phyloP scores from a whole-genome alignment of 2,797 vertebrate genomes.

The Rhadinocentrus ornatus region DNA sequence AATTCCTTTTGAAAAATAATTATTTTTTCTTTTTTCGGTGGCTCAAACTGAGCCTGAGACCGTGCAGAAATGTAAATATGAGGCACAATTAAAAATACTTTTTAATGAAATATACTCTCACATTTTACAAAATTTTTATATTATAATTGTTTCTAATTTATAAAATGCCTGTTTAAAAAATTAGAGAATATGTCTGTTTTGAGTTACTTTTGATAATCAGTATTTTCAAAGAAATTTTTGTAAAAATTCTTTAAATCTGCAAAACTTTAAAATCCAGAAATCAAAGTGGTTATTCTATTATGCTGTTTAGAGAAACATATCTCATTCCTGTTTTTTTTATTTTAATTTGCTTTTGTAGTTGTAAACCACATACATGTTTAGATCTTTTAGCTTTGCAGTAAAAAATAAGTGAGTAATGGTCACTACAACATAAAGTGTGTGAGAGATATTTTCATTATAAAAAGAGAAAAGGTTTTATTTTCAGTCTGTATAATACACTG shows the following conservation, averaged over 20 bases:
- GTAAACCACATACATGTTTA: not conserved
- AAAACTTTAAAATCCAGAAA: not conserved
- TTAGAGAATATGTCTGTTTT: too few species aligned
- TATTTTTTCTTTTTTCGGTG: not conserved
- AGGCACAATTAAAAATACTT: not conserved
- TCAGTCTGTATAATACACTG: not conserved
- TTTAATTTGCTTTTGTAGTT: not conserved
- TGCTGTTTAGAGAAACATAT: not conserved
- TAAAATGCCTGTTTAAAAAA: not conserved
- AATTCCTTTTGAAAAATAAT: constrained; percentile 12
- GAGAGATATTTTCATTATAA: not conserved
- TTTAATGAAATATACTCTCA: not conserved
- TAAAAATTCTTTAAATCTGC: not conserved
- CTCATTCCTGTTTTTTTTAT: not conserved
- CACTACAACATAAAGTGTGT: not conserved
- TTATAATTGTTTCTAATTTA: not conserved
- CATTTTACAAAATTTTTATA: not conserved
- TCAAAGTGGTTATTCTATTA: not conserved
- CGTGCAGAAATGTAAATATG: not conserved
- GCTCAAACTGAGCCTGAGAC: not conserved
- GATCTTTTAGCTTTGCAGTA: constrained; percentile 1
- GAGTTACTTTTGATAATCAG: not conserved
- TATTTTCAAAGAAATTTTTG: not conserved
- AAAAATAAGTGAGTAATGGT: not conserved
- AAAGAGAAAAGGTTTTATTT: not conserved